These are phyloP conservation scores for Acronicta psi DNA, from an alignment of 2,888 invertebrate species.

Conservation along the genomic window DNA sequence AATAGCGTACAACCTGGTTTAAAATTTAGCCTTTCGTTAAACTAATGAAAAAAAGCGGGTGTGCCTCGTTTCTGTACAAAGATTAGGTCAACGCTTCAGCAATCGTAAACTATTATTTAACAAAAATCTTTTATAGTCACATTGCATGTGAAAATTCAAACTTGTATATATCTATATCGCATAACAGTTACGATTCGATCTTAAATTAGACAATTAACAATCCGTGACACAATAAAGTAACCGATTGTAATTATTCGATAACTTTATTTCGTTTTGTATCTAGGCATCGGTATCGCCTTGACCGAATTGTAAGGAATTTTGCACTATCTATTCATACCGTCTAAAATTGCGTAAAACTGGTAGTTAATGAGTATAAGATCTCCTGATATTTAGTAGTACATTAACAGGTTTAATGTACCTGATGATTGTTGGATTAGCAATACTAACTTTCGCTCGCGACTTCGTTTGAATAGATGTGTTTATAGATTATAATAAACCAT, in stretches of 20 bases:
- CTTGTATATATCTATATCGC: not conserved
- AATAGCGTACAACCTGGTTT: too few relatives aligned
- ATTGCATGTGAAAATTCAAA: constrained; percentile 15
- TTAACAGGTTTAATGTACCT: constrained; percentile 5
- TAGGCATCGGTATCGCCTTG: constrained; percentile 48
- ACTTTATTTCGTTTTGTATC: constrained; percentile 38
- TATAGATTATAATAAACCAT: too few relatives aligned
- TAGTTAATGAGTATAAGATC: constrained; percentile 25
- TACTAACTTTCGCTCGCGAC: too few relatives aligned
- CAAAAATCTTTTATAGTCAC: not conserved
- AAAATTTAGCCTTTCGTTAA: too few relatives aligned
- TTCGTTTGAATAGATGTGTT: too few relatives aligned
- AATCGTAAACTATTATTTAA: too few relatives aligned
- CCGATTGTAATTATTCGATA: constrained; percentile 41
- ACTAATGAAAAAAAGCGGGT: too few relatives aligned
- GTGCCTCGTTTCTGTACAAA: too few relatives aligned
- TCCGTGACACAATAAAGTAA: constrained; percentile 39
- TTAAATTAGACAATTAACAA: constrained; percentile 20
- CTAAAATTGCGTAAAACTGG: constrained; percentile 25
- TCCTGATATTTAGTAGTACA: not conserved
- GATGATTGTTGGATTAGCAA: too few relatives aligned
- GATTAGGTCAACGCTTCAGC: not conserved
- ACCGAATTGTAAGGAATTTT: constrained; percentile 46
- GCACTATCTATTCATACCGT: constrained; percentile 36
- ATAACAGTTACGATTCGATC: constrained; percentile 12